Percentiles rank a stretch among this genome's conserved stretches.
phyloP scores from a whole-genome alignment of 2,113 vertebrate genomes.

The Apodemus speciosus region DNA sequence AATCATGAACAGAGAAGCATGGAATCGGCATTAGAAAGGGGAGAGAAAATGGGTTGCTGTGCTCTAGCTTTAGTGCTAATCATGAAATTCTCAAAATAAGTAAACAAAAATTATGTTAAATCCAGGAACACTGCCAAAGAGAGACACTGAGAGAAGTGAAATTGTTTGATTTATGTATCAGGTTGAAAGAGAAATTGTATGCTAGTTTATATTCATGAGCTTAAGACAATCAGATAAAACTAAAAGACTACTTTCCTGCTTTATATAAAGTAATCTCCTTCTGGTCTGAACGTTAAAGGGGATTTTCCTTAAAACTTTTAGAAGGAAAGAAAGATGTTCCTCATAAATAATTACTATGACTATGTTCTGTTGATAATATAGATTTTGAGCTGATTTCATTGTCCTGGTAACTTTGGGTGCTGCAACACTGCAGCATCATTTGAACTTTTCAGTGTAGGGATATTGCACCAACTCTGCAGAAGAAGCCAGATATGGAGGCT shows the following conservation, averaged over 20 bases:
- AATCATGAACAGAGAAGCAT: no score
- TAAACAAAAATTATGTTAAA: constrained; percentile 15
- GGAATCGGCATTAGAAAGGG: background rate
- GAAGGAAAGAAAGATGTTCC: background rate
- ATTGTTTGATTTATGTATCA: background rate
- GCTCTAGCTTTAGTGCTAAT: background rate
- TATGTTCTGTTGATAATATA: background rate
- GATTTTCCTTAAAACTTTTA: background rate
- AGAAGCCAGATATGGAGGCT: background rate
- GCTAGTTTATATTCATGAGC: background rate
- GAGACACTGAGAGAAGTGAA: background rate
- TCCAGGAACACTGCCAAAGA: background rate
- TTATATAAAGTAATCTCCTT: background rate
- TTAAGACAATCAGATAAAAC: background rate
- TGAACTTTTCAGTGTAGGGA: background rate
- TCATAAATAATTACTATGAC: background rate
- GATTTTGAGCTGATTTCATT: background rate
- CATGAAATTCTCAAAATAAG: background rate
- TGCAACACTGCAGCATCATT: background rate
- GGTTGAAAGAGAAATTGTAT: background rate
- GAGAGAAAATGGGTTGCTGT: background rate
- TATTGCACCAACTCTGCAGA: background rate
- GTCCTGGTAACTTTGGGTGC: background rate
- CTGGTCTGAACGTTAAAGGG: background rate
- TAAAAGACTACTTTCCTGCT: background rate